Conservation (phyloP, 2,888 invertebrate species). For the Orgyia antiqua region DNA sequence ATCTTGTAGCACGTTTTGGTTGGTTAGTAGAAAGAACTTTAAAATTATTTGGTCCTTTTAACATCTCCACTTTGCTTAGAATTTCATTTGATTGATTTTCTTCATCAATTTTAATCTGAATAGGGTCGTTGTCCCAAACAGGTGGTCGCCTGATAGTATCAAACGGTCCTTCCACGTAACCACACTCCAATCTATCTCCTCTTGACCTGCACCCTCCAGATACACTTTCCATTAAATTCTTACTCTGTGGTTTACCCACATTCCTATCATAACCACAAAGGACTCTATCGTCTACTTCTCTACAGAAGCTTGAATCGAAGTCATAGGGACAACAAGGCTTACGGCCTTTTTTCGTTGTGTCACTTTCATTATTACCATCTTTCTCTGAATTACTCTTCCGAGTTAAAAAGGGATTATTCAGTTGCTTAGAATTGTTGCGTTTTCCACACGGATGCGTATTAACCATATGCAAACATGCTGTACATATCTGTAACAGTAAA, state of each 20-base stretch:
- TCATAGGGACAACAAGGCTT: conserved; percentile 56
- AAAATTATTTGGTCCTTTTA: background rate
- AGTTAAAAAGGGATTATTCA: background rate
- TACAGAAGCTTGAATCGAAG: conserved; percentile 46
- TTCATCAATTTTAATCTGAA: background rate
- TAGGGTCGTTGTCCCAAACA: conserved; percentile 7
- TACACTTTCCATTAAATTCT: conserved; percentile 22
- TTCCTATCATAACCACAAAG: conserved; percentile 58
- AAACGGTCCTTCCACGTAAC: conserved; percentile 46
- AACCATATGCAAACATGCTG: background rate
- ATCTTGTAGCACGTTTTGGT: conserved; percentile 15
- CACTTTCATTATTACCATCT: background rate
- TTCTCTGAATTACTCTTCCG: background rate
- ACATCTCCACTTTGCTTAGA: background rate
- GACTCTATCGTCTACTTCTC: conserved; percentile 45
- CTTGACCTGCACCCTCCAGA: conserved; percentile 47
- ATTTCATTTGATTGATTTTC: background rate
- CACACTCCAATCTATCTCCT: conserved; percentile 57
- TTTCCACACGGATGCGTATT: background rate
- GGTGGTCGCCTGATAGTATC: conserved; percentile 30
- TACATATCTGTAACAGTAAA: conserved; percentile 3
- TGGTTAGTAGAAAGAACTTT: background rate
- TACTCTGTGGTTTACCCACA: conserved; percentile 29
- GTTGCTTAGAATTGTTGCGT: background rate
- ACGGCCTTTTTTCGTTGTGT: background rate